phyloP scores from a whole-genome alignment of 1,140 invertebrate genomes.

The Drosophila quadrilineata region DNA sequence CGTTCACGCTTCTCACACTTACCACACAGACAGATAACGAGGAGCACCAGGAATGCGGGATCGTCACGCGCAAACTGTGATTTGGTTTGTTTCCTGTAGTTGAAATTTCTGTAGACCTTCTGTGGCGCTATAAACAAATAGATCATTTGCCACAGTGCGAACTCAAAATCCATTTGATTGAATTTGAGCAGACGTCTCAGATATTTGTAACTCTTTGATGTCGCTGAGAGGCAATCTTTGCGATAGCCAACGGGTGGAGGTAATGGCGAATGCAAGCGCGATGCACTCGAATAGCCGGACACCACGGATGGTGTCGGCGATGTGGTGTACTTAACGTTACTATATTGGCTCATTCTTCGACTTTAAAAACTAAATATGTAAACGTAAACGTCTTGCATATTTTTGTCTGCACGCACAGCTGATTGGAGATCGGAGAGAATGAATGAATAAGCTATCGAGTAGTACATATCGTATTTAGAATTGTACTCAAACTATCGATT shows the following conservation, averaged over 20 bases:
- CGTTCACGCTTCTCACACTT: slow-evolving; percentile 81
- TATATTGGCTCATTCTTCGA: slow-evolving; percentile 67
- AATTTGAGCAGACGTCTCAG: slow-evolving; percentile 94
- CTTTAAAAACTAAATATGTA: slow-evolving; percentile 42
- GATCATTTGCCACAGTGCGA: slow-evolving; percentile 99
- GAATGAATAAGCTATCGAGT: not conserved
- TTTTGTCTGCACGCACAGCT: slow-evolving; percentile 42
- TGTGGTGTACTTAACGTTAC: slow-evolving; percentile 86
- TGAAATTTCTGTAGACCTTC: slow-evolving; percentile 99
- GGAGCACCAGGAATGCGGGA: slow-evolving; percentile 97
- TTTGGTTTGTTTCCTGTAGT: slow-evolving; percentile 99
- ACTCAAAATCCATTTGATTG: slow-evolving; percentile 99
- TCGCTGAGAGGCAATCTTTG: slow-evolving; percentile 90
- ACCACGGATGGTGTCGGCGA: slow-evolving; percentile 84
- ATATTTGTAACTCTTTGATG: slow-evolving; percentile 96
- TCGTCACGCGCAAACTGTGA: slow-evolving; percentile 99
- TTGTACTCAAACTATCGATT: not conserved
- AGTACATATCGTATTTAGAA: not conserved
- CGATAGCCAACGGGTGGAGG: slow-evolving; percentile 85
- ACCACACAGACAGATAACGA: slow-evolving; percentile 93
- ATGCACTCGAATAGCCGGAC: slow-evolving; percentile 80
- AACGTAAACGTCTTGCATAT: slow-evolving; percentile 47
- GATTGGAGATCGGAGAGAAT: slow-evolving; percentile 5
- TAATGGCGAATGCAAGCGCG: slow-evolving; percentile 83
- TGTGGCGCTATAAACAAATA: slow-evolving; percentile 97